A percentile compares a stretch with the other conserved stretches of the same genome.
phyloP scores from a whole-genome alignment of 2,113 vertebrate genomes.

The Panthera leo region DNA sequence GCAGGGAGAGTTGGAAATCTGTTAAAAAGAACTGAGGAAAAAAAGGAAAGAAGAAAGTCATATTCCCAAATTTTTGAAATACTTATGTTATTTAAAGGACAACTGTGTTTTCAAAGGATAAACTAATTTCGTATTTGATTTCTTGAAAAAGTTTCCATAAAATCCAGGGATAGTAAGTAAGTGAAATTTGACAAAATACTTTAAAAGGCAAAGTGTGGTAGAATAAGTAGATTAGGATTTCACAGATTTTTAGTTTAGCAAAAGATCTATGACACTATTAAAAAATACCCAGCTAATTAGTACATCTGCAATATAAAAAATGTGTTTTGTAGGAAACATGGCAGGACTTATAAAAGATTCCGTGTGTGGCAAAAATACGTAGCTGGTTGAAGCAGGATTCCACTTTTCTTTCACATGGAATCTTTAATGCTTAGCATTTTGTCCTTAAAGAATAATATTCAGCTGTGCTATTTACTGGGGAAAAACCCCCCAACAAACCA shows the following conservation, averaged over 20 bases:
- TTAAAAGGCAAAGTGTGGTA: slow-evolving; percentile 49
- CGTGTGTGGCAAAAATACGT: slow-evolving; percentile 25
- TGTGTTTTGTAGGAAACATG: slow-evolving; percentile 73
- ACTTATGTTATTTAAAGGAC: slow-evolving; percentile 46
- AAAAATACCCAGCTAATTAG: slow-evolving; percentile 80
- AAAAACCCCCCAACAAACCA: neutral
- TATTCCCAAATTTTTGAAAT: slow-evolving; percentile 65
- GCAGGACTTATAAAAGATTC: slow-evolving; percentile 67
- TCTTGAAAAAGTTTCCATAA: slow-evolving; percentile 75
- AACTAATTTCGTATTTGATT: slow-evolving; percentile 74
- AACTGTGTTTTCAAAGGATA: slow-evolving; percentile 62
- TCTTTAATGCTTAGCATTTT: slow-evolving; percentile 58
- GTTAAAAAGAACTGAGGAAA: slow-evolving; percentile 56
- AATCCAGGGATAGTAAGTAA: slow-evolving; percentile 70
- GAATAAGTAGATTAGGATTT: slow-evolving; percentile 57
- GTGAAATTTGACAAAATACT: slow-evolving; percentile 77
- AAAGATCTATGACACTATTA: slow-evolving; percentile 51
- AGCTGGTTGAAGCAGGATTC: slow-evolving; percentile 55
- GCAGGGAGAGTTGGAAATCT: neutral
- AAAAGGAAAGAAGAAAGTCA: slow-evolving; percentile 53
- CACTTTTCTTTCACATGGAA: slow-evolving; percentile 26
- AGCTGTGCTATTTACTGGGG: neutral
- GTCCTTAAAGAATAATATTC: slow-evolving; percentile 54
- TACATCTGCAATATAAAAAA: slow-evolving; percentile 63
- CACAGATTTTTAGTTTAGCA: slow-evolving; percentile 66